These are phyloP conservation scores for Catostomus latipinnis DNA, from an alignment of 2,797 vertebrate genomes.

Conservation along the genomic window DNA sequence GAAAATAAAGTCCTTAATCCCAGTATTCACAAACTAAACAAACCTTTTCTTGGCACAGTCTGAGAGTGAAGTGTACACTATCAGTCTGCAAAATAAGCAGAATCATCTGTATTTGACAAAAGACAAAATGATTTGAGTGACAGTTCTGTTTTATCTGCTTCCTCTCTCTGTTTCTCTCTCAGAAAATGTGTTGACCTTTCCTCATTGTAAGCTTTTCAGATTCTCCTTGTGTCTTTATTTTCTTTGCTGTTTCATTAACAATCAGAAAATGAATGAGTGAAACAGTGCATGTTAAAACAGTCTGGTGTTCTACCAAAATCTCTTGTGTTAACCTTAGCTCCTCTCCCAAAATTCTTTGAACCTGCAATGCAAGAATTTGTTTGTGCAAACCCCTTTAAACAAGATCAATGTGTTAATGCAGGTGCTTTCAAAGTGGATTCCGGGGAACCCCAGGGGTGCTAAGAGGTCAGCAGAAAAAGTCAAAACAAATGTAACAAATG, in stretches of 20 bases:
- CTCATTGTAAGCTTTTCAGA: not conserved
- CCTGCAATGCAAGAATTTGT: no score
- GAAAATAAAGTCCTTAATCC: conserved; percentile 12
- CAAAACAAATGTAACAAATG: no score
- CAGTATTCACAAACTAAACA: conserved; percentile 23
- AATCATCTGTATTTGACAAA: conserved; percentile 21
- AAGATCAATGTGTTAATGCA: no score
- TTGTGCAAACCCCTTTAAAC: no score
- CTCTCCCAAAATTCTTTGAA: not conserved
- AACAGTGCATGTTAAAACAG: not conserved
- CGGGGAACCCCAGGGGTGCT: no score
- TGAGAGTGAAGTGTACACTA: conserved; percentile 19
- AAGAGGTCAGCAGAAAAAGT: no score
- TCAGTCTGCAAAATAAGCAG: conserved; percentile 18
- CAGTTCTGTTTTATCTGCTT: conserved; percentile 21
- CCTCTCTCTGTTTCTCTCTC: conserved; percentile 3
- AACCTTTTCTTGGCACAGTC: conserved; percentile 18
- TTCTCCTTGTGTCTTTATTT: conserved; percentile 3
- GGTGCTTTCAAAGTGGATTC: no score
- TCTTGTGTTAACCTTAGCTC: not conserved
- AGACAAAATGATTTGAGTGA: conserved; percentile 1
- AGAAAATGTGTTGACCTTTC: conserved; percentile 6
- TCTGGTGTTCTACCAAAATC: no score
- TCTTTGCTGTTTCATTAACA: conserved; percentile 5
- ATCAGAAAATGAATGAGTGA: not conserved